Evolutionary conservation across 1,140 invertebrate genomes (phyloP).

Genomic region (Zaprionus taronus): DNA sequence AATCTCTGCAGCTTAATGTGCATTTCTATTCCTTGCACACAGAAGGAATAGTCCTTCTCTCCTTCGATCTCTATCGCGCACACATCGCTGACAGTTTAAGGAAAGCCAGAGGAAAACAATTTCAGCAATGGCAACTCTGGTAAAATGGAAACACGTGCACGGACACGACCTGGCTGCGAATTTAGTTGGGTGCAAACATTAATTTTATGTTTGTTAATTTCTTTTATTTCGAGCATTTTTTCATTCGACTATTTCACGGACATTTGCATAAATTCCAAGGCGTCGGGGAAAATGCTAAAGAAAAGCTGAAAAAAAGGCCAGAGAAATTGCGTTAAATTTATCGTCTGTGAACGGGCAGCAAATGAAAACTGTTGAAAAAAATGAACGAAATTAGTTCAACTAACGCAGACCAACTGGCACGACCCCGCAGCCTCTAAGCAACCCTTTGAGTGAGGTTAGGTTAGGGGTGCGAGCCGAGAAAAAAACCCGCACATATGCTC

Average conservation of each 20-base stretch:
- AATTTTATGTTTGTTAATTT: slow-evolving; percentile 83
- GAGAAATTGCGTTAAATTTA: slow-evolving; percentile 78
- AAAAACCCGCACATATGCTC: slow-evolving; percentile 53
- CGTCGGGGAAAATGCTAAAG: slow-evolving; percentile 49
- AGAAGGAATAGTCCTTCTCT: background rate
- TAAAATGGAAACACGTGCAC: slow-evolving; percentile 73
- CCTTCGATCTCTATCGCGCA: slow-evolving; percentile 66
- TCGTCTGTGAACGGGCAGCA: slow-evolving; percentile 67
- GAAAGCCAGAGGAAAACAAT: slow-evolving; percentile 48
- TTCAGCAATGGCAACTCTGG: slow-evolving; percentile 51
- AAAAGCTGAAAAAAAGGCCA: slow-evolving; percentile 12
- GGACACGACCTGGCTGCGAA: slow-evolving; percentile 14
- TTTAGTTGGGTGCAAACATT: slow-evolving; percentile 82
- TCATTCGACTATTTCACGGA: slow-evolving; percentile 69
- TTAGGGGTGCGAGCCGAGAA: slow-evolving; percentile 5
- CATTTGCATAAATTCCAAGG: slow-evolving; percentile 81
- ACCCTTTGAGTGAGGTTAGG: slow-evolving; percentile 35
- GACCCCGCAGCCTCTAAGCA: slow-evolving; percentile 24
- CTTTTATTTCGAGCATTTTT: slow-evolving; percentile 74
- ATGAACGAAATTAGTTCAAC: slow-evolving; percentile 74
- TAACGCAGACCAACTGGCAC: slow-evolving; percentile 40
- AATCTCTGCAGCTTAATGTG: slow-evolving; percentile 68
- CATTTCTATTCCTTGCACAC: slow-evolving; percentile 33
- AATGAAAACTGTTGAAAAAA: slow-evolving; percentile 44
- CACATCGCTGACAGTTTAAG: slow-evolving; percentile 51